A percentile compares a stretch with the other conserved stretches of the same genome.
Evolutionary conservation across 2,113 vertebrate species (phyloP).

Genomic region (Origma solitaria): DNA sequence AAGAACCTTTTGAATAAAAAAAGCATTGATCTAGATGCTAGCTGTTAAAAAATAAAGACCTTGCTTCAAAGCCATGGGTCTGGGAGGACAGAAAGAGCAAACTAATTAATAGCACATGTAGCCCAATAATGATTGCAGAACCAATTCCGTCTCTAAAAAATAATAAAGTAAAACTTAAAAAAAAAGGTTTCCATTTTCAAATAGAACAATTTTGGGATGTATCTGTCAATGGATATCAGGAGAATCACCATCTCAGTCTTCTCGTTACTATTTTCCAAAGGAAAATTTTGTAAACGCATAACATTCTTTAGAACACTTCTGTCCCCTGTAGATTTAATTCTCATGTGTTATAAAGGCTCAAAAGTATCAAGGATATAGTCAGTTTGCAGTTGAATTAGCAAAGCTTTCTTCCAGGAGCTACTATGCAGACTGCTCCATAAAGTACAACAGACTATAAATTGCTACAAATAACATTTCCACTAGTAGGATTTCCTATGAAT

Average conservation of each 20-base stretch:
- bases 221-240: not conserved
- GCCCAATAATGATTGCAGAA: not conserved
- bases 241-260: not conserved
- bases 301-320: not conserved
- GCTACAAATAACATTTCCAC: not conserved
- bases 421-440: not conserved
- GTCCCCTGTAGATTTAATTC: not conserved
- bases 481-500: not conserved
- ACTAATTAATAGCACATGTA: not conserved
- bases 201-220: not conserved
- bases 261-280: not conserved
- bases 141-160: not conserved
- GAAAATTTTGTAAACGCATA: not conserved
- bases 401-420: not conserved
- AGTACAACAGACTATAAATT: not conserved
- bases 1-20: constrained; percentile 9
- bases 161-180: not conserved
- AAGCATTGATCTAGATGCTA: not conserved
- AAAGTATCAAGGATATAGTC: not conserved
- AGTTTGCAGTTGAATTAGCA: not conserved
- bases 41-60: not conserved
- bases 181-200: not conserved
- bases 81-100: not conserved
- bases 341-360: not conserved
- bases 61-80: not conserved